These are phyloP conservation scores for Taeniopygia guttata DNA, from an alignment of 2,797 vertebrate genomes.

Conservation along the genomic window DNA sequence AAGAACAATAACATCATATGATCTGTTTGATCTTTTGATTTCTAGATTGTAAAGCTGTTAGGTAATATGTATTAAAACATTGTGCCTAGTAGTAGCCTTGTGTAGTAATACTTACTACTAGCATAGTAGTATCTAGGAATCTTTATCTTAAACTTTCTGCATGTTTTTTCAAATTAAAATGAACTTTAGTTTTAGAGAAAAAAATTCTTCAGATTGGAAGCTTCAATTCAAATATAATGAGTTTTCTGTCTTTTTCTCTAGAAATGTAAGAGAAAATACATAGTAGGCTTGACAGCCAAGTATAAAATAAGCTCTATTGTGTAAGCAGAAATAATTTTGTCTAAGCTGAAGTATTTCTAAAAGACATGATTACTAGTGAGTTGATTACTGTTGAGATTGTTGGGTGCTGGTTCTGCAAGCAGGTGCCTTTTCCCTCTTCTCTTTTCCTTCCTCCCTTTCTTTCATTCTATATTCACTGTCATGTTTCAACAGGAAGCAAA, in stretches of 20 bases:
- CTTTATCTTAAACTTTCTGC: neutral
- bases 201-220: neutral
- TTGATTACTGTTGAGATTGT: neutral
- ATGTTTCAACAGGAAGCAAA: constrained; percentile 87
- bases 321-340: neutral
- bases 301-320: neutral
- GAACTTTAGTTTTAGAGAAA: neutral
- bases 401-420: neutral
- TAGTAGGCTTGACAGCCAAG: neutral
- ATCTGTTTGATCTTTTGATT: neutral
- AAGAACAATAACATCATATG: neutral
- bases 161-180: neutral
- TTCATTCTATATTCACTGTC: neutral
- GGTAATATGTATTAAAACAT: neutral
- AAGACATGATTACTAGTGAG: neutral
- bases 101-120: neutral
- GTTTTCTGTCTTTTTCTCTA: neutral
- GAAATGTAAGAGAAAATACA: neutral
- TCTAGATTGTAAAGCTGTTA: neutral
- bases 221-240: neutral
- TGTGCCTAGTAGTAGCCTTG: neutral
- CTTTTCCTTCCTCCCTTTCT: neutral
- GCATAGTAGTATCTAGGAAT: neutral
- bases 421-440: neutral
- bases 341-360: neutral